Evolutionary conservation across 2,113 vertebrate species (phyloP).

Genomic region (Lates calcarifer): DNA sequence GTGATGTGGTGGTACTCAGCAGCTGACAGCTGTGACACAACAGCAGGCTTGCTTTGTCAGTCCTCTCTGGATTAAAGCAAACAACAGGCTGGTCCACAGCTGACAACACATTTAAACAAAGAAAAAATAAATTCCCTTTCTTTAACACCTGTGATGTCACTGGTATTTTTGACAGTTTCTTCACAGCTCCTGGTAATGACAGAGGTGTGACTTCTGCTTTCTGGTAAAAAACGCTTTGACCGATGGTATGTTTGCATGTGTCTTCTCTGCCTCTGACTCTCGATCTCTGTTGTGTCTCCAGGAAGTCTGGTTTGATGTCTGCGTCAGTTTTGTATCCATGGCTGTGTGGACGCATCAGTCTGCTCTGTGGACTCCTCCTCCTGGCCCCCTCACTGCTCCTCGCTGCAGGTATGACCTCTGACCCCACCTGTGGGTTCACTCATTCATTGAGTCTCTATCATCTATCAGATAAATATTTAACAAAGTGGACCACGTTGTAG

Average conservation of each 20-base stretch:
- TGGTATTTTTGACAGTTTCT: background rate
- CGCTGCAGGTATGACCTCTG: slow-evolving; percentile 72
- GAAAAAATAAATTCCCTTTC: background rate
- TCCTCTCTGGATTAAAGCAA: background rate
- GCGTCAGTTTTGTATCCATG: slow-evolving; percentile 48
- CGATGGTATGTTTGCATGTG: background rate
- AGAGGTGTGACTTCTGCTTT: background rate
- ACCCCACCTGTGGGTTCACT: background rate
- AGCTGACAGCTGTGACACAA: slow-evolving; percentile 8
- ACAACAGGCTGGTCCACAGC: background rate
- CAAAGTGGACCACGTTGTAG: too few relatives aligned
- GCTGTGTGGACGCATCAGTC: slow-evolving; percentile 65
- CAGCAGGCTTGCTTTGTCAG: background rate
- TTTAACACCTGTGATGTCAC: background rate
- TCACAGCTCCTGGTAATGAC: background rate
- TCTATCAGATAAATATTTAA: background rate
- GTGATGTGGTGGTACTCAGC: background rate
- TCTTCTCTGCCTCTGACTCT: background rate
- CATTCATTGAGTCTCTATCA: background rate
- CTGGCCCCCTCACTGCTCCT: slow-evolving; percentile 66
- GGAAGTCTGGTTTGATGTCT: slow-evolving; percentile 81
- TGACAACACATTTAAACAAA: background rate
- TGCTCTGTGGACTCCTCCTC: slow-evolving; percentile 74
- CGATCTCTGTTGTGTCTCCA: slow-evolving; percentile 33
- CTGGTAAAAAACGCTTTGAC: background rate